Evolutionary conservation across 2,888 invertebrate genomes (phyloP), one percentile per base, ranked within the genome.

Genomic region (Lepeophtheirus nordmannii): DNA sequence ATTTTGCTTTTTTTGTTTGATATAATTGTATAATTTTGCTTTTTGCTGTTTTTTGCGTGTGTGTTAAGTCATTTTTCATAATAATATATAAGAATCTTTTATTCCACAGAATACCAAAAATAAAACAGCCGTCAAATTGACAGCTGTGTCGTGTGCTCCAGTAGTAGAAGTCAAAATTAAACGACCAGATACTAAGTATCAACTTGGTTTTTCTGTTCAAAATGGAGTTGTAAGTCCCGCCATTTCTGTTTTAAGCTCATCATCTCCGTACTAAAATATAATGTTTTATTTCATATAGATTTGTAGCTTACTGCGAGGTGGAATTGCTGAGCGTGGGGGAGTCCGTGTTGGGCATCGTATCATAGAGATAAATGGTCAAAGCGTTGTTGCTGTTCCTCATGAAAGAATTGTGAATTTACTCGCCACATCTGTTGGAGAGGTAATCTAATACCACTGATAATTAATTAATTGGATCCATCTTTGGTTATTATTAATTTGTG

Each of bases 131-230:
- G 98, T 99, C 72, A 96, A 97, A 77, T 81, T 99, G 74, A 97
- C 96, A 30, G 94, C 98, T 72, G 98, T 99, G 70, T 96, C 96
- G 70, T 98, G 98, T 80, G 92, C 98, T 69, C 98, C 98, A 64
- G 98, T 99, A 59, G 98, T 98, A 57, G 98, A 99, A 79, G 98
- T 98, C 69, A 90, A 94, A 80, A 97, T 98, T 73, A 96, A 97
- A 77, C 81, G 98, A 74, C 98, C 98, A 0, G 97, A 98, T 78
- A 96, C 97, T 68, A 98, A 98, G 80, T 98, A 98, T 79, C 98
- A 98, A 78, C 83, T 99, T 67, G 98, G 98, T 62, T 99, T 99
- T 79, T 96, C 96, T 79, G 98, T 99, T 72, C 98, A 99, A 79
- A 98, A 99, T 78, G 98, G 98, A 73, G 97, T 99, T 79, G 88